These are phyloP conservation scores for Microcebus griseorufus DNA, from an alignment of 2,113 vertebrate genomes.

Conservation along the genomic window DNA sequence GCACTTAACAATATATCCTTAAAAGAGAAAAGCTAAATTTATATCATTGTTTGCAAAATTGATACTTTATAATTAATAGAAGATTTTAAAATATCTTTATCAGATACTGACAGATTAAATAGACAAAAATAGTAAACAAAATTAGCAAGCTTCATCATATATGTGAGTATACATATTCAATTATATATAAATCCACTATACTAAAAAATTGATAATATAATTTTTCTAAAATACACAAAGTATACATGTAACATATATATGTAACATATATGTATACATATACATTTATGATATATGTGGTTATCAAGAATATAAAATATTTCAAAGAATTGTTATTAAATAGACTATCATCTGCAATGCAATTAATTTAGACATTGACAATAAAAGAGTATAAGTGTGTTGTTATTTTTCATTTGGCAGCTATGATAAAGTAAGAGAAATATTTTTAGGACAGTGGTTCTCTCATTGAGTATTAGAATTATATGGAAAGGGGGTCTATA, in stretches of 20 bases:
- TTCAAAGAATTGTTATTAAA: background rate
- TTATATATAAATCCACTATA: background rate
- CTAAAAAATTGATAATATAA: background rate
- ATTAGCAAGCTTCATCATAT: background rate
- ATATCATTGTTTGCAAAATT: background rate
- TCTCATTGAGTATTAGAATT: background rate
- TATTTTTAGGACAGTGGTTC: background rate
- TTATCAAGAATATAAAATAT: conserved; percentile 8
- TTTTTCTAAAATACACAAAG: background rate
- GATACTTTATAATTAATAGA: background rate
- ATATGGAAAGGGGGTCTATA: background rate
- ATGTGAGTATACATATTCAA: background rate
- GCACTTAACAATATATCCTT: background rate
- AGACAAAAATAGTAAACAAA: background rate
- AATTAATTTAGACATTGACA: background rate
- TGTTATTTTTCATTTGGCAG: background rate
- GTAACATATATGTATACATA: background rate
- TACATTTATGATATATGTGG: background rate
- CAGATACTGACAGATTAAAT: background rate
- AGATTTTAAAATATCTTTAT: background rate
- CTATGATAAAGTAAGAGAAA: background rate
- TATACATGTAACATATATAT: background rate
- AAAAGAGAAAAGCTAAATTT: background rate
- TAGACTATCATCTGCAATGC: background rate
- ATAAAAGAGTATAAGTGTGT: background rate